phyloP scores from a whole-genome alignment of 2,888 invertebrate genomes.

The Amiota minor region DNA sequence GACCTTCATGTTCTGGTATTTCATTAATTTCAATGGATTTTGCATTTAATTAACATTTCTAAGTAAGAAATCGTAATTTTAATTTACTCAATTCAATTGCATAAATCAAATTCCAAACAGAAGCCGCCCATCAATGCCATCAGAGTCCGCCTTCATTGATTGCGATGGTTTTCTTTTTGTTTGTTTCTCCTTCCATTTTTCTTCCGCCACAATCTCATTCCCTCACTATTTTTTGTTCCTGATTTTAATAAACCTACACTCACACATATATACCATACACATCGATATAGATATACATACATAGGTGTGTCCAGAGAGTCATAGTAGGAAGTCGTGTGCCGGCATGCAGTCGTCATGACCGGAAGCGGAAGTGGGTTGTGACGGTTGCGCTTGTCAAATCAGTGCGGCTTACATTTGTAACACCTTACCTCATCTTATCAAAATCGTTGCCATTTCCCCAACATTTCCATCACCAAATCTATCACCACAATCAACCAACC shows the following conservation, averaged over 20 bases:
- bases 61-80: no score
- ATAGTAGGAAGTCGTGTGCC: neutral
- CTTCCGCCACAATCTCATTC: no score
- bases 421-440: neutral
- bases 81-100: constrained; percentile 36
- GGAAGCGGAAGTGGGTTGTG: neutral
- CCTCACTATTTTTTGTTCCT: no score
- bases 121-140: neutral
- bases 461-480: no score
- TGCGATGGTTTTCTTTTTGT: neutral
- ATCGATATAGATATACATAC: constrained; percentile 12
- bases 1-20: no score
- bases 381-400: constrained; percentile 2
- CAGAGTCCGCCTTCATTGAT: neutral
- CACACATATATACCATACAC: neutral
- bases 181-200: no score
- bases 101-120: constrained; percentile 48
- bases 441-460: neutral
- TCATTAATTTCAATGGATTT: no score
- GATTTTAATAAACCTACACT: no score
- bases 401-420: neutral
- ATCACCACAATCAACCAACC: constrained; percentile 36
- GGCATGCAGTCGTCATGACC: constrained; percentile 2
- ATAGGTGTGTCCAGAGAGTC: neutral
- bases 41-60: no score